Evolutionary conservation across 2,888 invertebrate species (phyloP).

Genomic region (Amiota mariae): DNA sequence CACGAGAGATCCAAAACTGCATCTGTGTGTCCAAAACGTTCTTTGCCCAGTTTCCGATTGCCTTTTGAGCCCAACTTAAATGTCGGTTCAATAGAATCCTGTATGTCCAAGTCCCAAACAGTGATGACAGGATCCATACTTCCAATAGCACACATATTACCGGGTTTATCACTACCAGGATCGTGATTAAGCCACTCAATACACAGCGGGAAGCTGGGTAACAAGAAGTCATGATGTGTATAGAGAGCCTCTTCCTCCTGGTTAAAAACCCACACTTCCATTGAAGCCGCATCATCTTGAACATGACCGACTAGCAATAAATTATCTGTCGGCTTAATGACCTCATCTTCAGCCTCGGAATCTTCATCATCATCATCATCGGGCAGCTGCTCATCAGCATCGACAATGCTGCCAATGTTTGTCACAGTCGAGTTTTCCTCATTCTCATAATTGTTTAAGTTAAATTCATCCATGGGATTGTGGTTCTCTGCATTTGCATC

Average conservation of each 20-base stretch:
- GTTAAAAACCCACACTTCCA: conserved; percentile 96
- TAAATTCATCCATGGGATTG: conserved; percentile 79
- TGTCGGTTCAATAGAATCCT: conserved; percentile 91
- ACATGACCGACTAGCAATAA: conserved; percentile 90
- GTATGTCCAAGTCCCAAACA: conserved; percentile 97
- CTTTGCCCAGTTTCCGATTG: conserved; percentile 82
- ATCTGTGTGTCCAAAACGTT: conserved; percentile 86
- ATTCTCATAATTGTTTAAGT: conserved; percentile 84
- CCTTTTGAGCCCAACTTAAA: conserved; percentile 85
- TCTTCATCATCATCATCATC: conserved; percentile 73
- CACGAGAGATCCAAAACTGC: conserved; percentile 94
- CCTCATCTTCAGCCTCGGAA: conserved; percentile 91
- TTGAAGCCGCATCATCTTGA: conserved; percentile 87
- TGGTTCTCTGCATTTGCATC: conserved; percentile 57
- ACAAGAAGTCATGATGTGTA: conserved; percentile 92
- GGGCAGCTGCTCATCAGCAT: conserved; percentile 64
- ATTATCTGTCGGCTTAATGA: conserved; percentile 91
- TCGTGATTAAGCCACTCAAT: conserved; percentile 95
- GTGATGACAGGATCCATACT: conserved; percentile 94
- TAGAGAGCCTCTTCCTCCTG: conserved; percentile 91
- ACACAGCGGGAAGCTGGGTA: conserved; percentile 92
- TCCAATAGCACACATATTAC: conserved; percentile 93
- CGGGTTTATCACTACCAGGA: conserved; percentile 80
- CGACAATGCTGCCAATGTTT: conserved; percentile 73
- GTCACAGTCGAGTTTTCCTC: conserved; percentile 72